Conservation (phyloP, 2,888 invertebrate genomes). For the Polyommatus icarus region DNA sequence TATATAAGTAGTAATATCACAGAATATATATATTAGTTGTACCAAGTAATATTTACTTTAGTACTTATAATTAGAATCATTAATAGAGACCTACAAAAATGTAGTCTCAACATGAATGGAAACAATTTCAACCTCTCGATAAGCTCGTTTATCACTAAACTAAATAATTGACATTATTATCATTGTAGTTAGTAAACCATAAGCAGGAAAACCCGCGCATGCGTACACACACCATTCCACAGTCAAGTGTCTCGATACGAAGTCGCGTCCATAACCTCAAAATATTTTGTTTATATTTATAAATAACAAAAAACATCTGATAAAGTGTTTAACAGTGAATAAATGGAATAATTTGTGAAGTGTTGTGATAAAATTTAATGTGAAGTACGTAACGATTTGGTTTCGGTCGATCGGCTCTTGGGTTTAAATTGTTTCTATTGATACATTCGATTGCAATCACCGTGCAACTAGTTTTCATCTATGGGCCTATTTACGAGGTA, state of each 20-base stretch:
- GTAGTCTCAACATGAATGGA: background rate
- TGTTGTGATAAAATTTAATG: background rate
- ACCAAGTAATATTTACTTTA: too few relatives aligned
- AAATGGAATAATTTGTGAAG: background rate
- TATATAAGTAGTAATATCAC: too few relatives aligned
- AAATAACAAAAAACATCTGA: slow-evolving; percentile 1
- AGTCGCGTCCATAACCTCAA: slow-evolving; percentile 26
- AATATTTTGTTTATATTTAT: slow-evolving; percentile 24
- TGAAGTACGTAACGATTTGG: background rate
- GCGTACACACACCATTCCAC: background rate
- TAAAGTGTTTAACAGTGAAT: background rate
- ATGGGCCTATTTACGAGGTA: background rate
- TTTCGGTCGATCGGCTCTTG: background rate
- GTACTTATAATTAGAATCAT: too few relatives aligned
- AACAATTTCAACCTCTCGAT: background rate
- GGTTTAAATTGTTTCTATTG: background rate
- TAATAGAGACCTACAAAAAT: background rate
- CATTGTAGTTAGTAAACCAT: background rate
- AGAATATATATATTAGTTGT: too few relatives aligned
- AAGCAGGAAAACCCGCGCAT: background rate
- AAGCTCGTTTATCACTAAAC: background rate
- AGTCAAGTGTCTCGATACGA: background rate
- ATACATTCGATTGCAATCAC: background rate
- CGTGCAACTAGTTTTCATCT: background rate
- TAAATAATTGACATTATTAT: slow-evolving; percentile 2